Base-by-base conservation (phyloP, 2,888 invertebrate genomes). In the Rhamphomyia laevipes region DNA sequence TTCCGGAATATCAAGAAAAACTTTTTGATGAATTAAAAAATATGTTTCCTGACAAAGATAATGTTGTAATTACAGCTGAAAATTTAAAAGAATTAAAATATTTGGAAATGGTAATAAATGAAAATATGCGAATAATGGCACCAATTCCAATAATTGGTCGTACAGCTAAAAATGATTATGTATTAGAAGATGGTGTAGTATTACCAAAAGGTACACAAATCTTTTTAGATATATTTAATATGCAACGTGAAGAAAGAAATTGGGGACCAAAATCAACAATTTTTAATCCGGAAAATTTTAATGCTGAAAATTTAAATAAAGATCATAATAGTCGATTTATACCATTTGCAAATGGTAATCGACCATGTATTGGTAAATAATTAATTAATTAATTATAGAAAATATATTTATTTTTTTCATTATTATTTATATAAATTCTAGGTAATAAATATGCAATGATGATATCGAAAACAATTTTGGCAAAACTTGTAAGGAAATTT, bases 261-360 rank as follows among this genome's bases (percentile, higher is more conserved):
- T 70, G 70, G 70, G 70, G 70, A 2, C 51, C 56, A 1, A 59
- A 65, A n/a, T 66, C 70, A 5, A 58, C 62, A 27, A 55, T 51
- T 5, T 69, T 70, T 27, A 63, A 70, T 59, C 35, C 35, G 2
- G 35, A n/a, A n/a, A 3, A 35, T 35, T 35, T 35, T 35, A 5
- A 3, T 5, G 12, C 30, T 11, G 33, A 33, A 9, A 35, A 35
- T 35, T 5, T n/a, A 13, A 35, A 35, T 13, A n/a, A 27, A 9
- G 5, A 27, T 27, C 69, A 70, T 56, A 59, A 70, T 0, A 68
- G 63, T 43, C 61, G 65, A 0, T 69, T 57, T 50, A 63, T 68
- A 51, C 70, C 69, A 3, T 69, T 69, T 30, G 63, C 65, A 13
- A 66, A 66, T 46, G 69, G 70, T 2, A 56, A 63, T 12, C 55